Percentiles rank a stretch among this genome's conserved stretches.
phyloP scores from a whole-genome alignment of 2,888 invertebrate genomes.

The Strigamia crassipes region DNA sequence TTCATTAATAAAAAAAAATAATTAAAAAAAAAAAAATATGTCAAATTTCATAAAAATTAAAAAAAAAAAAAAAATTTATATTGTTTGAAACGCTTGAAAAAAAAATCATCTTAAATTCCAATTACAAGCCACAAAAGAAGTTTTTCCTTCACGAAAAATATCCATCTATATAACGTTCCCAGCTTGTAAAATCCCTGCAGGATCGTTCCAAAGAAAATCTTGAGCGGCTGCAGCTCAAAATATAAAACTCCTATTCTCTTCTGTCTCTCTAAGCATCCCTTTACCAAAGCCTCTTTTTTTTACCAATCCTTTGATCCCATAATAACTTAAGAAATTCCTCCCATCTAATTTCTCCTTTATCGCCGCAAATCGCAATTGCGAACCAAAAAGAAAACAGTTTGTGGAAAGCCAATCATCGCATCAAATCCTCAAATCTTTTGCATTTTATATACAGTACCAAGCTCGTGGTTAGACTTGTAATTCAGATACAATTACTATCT shows the following conservation, averaged over 20 bases:
- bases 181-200: constrained; percentile 19
- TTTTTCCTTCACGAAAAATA: neutral
- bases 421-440: too few species aligned
- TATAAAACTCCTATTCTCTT: neutral
- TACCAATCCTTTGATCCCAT: neutral
- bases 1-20: neutral
- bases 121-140: neutral
- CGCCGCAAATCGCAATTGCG: neutral
- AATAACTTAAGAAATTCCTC: neutral
- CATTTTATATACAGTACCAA: too few species aligned
- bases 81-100: neutral
- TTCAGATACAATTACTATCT: too few species aligned
- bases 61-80: too few species aligned
- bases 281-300: neutral
- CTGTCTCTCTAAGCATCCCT: neutral
- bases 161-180: neutral
- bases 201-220: constrained; percentile 23
- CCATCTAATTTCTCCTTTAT: neutral
- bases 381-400: too few species aligned
- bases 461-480: too few species aligned
- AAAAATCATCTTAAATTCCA: neutral
- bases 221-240: constrained; percentile 26
- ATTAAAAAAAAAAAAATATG: too few species aligned
- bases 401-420: too few species aligned
- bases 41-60: too few species aligned